Evolutionary conservation across 2,113 vertebrate species (phyloP).

Genomic region (Salminus brasiliensis): DNA sequence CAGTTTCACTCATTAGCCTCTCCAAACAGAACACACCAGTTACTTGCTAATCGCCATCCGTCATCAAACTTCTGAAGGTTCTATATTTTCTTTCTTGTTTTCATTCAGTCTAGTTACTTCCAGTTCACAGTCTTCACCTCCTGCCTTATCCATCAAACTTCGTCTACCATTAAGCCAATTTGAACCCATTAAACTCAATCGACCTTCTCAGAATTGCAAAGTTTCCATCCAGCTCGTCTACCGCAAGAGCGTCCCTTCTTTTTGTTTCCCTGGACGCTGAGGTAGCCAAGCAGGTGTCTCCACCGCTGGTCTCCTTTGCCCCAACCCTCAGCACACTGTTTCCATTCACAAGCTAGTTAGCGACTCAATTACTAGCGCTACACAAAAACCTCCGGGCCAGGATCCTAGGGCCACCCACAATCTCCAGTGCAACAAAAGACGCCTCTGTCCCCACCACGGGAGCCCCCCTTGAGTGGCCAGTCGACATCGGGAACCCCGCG

Average conservation of each 20-base stretch:
- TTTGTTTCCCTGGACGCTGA: neutral
- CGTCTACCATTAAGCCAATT: slow-evolving; percentile 22
- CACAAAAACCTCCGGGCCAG: slow-evolving; percentile 70
- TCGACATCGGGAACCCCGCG: slow-evolving; percentile 81
- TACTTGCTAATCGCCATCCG: slow-evolving; percentile 11
- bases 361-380: slow-evolving; percentile 68
- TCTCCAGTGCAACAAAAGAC: slow-evolving; percentile 81
- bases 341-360: slow-evolving; percentile 57
- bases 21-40: neutral
- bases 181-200: slow-evolving; percentile 34
- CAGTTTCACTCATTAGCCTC: slow-evolving; percentile 9
- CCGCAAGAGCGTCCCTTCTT: neutral
- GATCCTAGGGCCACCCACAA: slow-evolving; percentile 83
- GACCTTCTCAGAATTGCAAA: slow-evolving; percentile 10
- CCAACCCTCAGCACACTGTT: slow-evolving; percentile 39
- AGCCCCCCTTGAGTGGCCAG: slow-evolving; percentile 78
- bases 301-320: slow-evolving; percentile 21
- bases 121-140: slow-evolving; percentile 1
- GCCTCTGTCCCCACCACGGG: slow-evolving; percentile 72
- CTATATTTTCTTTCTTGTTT: slow-evolving; percentile 3
- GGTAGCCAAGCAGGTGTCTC: slow-evolving; percentile 40
- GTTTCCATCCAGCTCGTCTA: neutral
- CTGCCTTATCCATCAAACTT: slow-evolving; percentile 11
- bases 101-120: neutral
- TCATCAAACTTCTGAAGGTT: neutral